Evolutionary conservation across 2,113 vertebrate genomes (phyloP).

Genomic region (Neolamprologus cancellatus): DNA sequence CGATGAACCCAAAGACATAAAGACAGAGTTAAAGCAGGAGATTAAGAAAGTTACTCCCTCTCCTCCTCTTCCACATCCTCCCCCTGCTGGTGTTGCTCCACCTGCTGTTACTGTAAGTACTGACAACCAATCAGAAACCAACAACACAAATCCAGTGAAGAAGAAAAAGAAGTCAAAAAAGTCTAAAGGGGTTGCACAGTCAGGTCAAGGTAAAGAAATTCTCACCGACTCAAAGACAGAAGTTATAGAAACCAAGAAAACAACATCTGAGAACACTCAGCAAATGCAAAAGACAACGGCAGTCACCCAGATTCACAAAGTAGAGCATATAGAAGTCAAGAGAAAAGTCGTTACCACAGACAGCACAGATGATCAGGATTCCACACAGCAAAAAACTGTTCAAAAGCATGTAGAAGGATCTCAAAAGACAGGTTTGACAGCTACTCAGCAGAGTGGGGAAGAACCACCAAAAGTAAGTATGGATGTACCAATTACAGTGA

Average conservation of each 20-base stretch:
- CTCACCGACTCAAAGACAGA: constrained; percentile 33
- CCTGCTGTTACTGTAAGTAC: not conserved
- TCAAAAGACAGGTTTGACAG: constrained; percentile 45
- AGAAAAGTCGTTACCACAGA: constrained; percentile 41
- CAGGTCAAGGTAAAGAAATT: constrained; percentile 35
- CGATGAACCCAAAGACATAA: constrained; percentile 16
- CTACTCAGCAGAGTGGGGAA: constrained; percentile 39
- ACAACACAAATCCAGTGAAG: constrained; percentile 33
- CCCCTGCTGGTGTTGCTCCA: not conserved
- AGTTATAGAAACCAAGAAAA: constrained; percentile 4
- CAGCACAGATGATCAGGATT: constrained; percentile 41
- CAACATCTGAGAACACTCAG: not conserved
- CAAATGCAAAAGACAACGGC: constrained; percentile 36
- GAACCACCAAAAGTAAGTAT: constrained; percentile 32
- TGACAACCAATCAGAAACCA: constrained; percentile 27
- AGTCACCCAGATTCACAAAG: constrained; percentile 34
- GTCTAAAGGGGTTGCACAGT: constrained; percentile 49
- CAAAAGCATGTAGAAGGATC: constrained; percentile 52
- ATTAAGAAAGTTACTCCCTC: constrained; percentile 13
- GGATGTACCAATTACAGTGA: constrained; percentile 44
- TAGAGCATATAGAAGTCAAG: constrained; percentile 35
- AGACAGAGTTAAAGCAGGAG: constrained; percentile 35
- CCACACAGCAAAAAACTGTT: constrained; percentile 27
- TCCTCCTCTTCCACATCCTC: not conserved
- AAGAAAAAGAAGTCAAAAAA: constrained; percentile 73